Conservation (phyloP, 2,797 vertebrate species). For the Malurus splendens region DNA sequence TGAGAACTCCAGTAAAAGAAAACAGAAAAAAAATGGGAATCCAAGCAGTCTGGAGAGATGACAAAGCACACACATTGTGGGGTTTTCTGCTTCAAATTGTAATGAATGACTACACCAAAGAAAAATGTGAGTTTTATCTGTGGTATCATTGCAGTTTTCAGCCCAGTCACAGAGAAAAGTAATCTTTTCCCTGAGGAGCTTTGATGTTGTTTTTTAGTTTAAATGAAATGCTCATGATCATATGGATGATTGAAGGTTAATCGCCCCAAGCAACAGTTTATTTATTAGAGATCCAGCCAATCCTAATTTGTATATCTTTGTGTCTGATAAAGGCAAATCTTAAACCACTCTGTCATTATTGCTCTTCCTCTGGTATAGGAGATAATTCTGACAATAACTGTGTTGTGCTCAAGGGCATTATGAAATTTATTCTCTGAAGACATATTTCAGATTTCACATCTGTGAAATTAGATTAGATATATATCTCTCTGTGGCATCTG, state of each 20-base stretch:
- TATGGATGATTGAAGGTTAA: neutral
- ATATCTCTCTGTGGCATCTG: constrained; percentile 3
- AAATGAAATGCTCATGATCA: neutral
- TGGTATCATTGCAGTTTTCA: neutral
- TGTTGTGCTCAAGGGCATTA: constrained; percentile 18
- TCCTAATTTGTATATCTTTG: constrained; percentile 16
- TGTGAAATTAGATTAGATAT: constrained; percentile 39
- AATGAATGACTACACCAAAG: neutral
- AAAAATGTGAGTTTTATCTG: neutral
- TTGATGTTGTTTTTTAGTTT: neutral
- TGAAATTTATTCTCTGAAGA: constrained; percentile 43
- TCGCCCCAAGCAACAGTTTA: neutral
- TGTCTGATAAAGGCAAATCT: neutral
- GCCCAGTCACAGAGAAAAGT: neutral
- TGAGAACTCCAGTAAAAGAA: neutral
- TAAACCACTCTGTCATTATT: neutral
- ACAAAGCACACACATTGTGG: neutral
- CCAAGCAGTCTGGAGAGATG: neutral
- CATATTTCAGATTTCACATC: constrained; percentile 15
- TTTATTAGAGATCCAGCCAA: constrained; percentile 22
- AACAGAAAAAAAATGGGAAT: neutral
- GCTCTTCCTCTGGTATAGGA: neutral
- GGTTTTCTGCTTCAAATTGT: neutral
- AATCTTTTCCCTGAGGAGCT: neutral
- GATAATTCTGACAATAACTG: neutral